Conservation (phyloP, 2,888 invertebrate genomes). For the Cinara cedri region DNA sequence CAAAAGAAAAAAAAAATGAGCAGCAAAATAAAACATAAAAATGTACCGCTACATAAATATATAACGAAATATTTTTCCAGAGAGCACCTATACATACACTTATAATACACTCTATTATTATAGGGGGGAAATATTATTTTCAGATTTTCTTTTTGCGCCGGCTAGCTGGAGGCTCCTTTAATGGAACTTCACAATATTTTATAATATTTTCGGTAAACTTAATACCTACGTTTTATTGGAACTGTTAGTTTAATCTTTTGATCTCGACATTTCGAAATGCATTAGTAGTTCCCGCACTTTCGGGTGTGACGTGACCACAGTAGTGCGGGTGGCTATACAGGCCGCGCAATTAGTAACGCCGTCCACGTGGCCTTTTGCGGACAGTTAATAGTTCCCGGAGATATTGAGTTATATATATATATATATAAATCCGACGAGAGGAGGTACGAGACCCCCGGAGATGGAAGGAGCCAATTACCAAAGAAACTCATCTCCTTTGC, state of each 20-base stretch:
- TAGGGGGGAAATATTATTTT: background rate
- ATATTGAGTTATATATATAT: slow-evolving; percentile 17
- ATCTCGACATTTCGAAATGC: slow-evolving; percentile 48
- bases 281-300: background rate
- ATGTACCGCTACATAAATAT: no score
- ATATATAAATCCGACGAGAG: background rate
- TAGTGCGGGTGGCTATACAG: background rate
- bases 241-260: slow-evolving; percentile 38
- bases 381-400: slow-evolving; percentile 35
- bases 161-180: background rate
- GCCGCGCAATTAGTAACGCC: slow-evolving; percentile 34
- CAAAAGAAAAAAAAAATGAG: no score
- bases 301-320: slow-evolving; percentile 35
- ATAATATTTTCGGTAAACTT: background rate
- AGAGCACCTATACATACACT: no score
- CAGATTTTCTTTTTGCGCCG: background rate
- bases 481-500: slow-evolving; percentile 24
- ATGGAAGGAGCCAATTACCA: slow-evolving; percentile 41
- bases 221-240: slow-evolving; percentile 7
- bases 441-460: background rate
- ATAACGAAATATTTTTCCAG: no score
- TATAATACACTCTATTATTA: no score
- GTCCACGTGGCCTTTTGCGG: slow-evolving; percentile 15
- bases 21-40: no score
- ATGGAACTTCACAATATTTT: background rate